Conservation (phyloP, 1,140 invertebrate genomes). For the Achroia grisella region DNA sequence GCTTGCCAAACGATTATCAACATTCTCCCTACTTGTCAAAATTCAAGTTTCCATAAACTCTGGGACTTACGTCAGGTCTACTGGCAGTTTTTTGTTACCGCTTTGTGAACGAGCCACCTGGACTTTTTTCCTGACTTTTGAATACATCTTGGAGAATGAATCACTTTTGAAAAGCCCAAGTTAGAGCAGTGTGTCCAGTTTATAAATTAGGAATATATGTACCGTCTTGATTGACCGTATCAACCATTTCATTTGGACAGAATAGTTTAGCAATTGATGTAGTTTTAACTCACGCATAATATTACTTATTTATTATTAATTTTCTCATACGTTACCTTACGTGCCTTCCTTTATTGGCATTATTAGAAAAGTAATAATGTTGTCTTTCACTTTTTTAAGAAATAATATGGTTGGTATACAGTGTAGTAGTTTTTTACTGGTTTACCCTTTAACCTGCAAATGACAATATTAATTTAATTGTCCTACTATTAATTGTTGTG, state of each 20-base stretch:
- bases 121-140: conserved; percentile 52
- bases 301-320: too few species aligned
- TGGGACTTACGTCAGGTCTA: conserved; percentile 22
- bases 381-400: too few species aligned
- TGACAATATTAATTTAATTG: too few species aligned
- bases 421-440: too few species aligned
- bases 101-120: conserved; percentile 59
- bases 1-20: conserved; percentile 31
- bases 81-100: conserved; percentile 38
- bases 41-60: conserved; percentile 27
- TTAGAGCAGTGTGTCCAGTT: conserved; percentile 21
- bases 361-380: too few species aligned
- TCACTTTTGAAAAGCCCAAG: conserved; percentile 38
- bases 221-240: conserved; percentile 11
- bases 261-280: too few species aligned
- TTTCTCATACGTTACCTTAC: too few species aligned
- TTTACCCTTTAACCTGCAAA: too few species aligned
- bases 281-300: too few species aligned
- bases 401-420: too few species aligned
- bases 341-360: too few species aligned
- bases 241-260: not conserved
- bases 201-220: conserved; percentile 2
- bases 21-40: conserved; percentile 24
- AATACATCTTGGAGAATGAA: conserved; percentile 47
- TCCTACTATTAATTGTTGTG: too few species aligned